Percentiles rank a stretch among this genome's conserved stretches.
Evolutionary conservation across 2,797 vertebrate species (phyloP).

Genomic region (Tiaroga cobitis): DNA sequence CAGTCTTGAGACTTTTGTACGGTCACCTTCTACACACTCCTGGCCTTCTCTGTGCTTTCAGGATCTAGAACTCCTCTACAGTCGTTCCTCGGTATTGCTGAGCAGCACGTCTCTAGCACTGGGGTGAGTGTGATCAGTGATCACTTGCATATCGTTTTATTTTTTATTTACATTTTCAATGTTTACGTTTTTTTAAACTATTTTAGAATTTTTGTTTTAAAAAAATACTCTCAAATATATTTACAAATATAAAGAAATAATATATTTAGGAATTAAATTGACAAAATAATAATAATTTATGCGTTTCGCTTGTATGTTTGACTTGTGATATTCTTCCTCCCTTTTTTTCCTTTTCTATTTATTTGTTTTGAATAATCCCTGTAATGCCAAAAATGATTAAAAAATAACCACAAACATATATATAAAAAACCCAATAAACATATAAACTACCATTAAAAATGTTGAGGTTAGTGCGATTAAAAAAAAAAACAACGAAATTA

Average conservation of each 20-base stretch:
- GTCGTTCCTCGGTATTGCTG: constrained; percentile 94
- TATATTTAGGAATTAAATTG: neutral
- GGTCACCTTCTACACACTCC: neutral
- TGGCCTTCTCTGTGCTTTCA: constrained; percentile 61
- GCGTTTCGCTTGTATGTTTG: too few species aligned
- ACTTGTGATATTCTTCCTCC: too few species aligned
- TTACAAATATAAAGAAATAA: neutral
- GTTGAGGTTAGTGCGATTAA: neutral
- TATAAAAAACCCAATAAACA: neutral
- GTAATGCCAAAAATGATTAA: too few species aligned
- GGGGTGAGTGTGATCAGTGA: constrained; percentile 80
- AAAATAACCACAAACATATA: neutral
- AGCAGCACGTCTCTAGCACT: constrained; percentile 89
- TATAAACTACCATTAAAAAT: neutral
- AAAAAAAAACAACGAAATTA: neutral
- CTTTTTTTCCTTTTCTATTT: too few species aligned
- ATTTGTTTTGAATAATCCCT: too few species aligned
- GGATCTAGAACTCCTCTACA: constrained; percentile 95
- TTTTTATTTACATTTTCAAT: neutral
- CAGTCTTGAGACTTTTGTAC: neutral
- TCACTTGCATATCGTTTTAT: neutral
- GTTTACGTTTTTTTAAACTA: neutral
- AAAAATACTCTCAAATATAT: neutral
- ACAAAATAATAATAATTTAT: neutral
- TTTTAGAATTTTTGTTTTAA: neutral